Conservation (phyloP, 2,113 vertebrate species). For the Sinocyclocheilus anshuiensis region DNA sequence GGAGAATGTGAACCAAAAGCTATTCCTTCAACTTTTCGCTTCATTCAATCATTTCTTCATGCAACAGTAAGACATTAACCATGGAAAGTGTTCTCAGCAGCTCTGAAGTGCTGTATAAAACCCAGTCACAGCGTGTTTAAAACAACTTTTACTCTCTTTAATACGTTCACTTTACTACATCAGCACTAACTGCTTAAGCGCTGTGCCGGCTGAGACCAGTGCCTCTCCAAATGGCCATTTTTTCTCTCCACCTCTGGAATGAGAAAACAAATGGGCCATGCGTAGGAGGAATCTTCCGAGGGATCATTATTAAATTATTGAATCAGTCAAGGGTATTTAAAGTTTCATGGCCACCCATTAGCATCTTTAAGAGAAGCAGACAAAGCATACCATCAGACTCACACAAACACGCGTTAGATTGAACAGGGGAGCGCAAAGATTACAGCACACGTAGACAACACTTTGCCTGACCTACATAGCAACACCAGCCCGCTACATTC, state of each 20-base stretch:
- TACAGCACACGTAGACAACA: not conserved
- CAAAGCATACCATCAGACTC: constrained; percentile 26
- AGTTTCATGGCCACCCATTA: constrained; percentile 72
- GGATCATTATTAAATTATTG: constrained; percentile 74
- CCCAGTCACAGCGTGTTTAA: constrained; percentile 8
- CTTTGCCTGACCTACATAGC: constrained; percentile 66
- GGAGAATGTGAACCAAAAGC: not conserved
- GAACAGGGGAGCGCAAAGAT: constrained; percentile 6
- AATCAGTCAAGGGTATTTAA: constrained; percentile 67
- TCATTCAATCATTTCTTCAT: not conserved
- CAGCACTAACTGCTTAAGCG: constrained; percentile 9
- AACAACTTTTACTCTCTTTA: constrained; percentile 29
- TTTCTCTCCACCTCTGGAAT: constrained; percentile 22
- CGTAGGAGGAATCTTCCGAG: constrained; percentile 54
- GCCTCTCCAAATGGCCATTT: constrained; percentile 25
- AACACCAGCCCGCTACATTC: not conserved
- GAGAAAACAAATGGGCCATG: constrained; percentile 23
- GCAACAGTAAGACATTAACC: constrained; percentile 17
- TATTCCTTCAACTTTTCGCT: not conserved
- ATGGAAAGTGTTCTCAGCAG: not conserved
- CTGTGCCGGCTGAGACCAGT: not conserved
- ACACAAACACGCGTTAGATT: constrained; percentile 23
- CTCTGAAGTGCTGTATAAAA: not conserved
- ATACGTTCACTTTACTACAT: constrained; percentile 12
- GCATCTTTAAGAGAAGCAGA: constrained; percentile 58